Conservation (phyloP, 2,888 invertebrate genomes). For the Dynastes hyllus region DNA sequence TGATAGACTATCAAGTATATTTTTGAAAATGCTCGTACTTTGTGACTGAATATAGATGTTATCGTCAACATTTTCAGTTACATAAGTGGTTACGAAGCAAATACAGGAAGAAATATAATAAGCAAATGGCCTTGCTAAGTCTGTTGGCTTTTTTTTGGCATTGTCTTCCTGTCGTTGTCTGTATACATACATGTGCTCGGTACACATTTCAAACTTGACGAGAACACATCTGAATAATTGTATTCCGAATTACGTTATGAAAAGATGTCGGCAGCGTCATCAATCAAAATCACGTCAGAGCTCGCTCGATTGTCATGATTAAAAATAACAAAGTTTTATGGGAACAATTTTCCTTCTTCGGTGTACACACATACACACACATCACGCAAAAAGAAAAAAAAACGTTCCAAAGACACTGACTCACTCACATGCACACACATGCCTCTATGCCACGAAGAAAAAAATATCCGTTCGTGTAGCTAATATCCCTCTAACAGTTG, state of each 20-base stretch:
- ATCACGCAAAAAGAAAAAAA: conserved; percentile 10
- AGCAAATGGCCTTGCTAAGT: conserved; percentile 13
- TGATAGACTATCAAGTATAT: too few species aligned
- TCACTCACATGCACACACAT: conserved; percentile 10
- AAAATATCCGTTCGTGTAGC: conserved; percentile 45
- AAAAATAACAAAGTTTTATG: conserved; percentile 53
- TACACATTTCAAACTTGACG: conserved; percentile 47
- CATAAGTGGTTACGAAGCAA: background rate
- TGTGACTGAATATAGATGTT: background rate
- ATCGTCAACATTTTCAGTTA: background rate
- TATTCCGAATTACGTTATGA: conserved; percentile 50
- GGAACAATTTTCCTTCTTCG: conserved; percentile 49
- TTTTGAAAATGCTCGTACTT: background rate
- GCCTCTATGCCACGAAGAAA: conserved; percentile 15
- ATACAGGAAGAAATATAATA: background rate
- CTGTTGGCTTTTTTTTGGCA: conserved; percentile 24
- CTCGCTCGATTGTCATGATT: conserved; percentile 51
- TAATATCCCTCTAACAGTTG: conserved; percentile 52
- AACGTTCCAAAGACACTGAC: conserved; percentile 34
- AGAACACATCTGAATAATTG: conserved; percentile 48
- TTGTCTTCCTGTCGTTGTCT: conserved; percentile 34
- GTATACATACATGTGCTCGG: conserved; percentile 22
- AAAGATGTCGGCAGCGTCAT: conserved; percentile 51
- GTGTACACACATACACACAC: background rate
- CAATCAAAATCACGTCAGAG: conserved; percentile 52